These are phyloP conservation scores for Gymnocheta viridis DNA, from an alignment of 2,888 invertebrate species.

Conservation along the genomic window DNA sequence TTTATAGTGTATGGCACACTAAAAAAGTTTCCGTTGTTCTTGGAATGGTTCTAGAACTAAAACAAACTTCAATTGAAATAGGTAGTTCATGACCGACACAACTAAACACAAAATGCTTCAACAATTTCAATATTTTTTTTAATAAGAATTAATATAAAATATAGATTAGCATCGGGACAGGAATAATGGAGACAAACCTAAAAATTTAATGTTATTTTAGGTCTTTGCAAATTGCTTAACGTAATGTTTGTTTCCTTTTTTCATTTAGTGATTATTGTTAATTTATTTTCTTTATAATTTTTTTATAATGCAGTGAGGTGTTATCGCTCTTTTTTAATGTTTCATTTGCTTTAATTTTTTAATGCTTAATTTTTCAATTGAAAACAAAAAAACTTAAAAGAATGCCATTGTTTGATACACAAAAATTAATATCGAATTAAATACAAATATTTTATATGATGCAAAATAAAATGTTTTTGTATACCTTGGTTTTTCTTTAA, in stretches of 20 bases:
- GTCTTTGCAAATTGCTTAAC: constrained; percentile 58
- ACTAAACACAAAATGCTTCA: not conserved
- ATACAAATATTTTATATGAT: constrained; percentile 42
- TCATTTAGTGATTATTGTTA: constrained; percentile 65
- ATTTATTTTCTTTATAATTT: constrained; percentile 14
- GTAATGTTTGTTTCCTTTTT: constrained; percentile 46
- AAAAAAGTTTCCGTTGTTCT: not conserved
- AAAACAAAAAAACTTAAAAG: constrained; percentile 35
- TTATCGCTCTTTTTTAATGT: not conserved
- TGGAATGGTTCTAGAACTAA: not conserved
- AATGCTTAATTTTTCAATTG: not conserved
- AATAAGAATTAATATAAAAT: not conserved
- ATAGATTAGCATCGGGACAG: not conserved
- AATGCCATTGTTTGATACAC: not conserved
- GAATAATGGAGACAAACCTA: not conserved
- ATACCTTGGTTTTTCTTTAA: constrained; percentile 19
- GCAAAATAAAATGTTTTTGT: constrained; percentile 15
- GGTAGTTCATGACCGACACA: not conserved
- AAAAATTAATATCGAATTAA: constrained; percentile 61
- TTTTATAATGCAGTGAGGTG: constrained; percentile 10
- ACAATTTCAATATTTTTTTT: not conserved
- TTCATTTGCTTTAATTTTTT: too few relatives aligned
- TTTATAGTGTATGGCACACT: not conserved
- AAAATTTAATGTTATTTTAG: constrained; percentile 51
- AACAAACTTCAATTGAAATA: not conserved